Base-by-base conservation (phyloP, 2,888 invertebrate genomes). In the Agrotis puta region DNA sequence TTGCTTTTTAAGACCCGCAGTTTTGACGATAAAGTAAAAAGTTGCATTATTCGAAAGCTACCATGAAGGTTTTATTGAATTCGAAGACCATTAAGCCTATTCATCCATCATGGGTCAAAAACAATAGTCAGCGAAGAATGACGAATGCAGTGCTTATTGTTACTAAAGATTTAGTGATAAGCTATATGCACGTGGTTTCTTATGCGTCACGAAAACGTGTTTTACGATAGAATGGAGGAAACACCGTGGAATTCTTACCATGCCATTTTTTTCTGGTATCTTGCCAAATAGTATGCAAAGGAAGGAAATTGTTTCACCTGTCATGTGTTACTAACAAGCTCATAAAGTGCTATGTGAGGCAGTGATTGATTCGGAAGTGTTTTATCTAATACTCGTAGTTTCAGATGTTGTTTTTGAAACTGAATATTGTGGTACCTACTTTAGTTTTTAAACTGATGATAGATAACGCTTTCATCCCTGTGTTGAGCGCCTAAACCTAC, bases 101-200 rank as follows among this genome's bases (percentile, higher is more conserved):
- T n/a, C 16, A 54, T 54, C 27, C 16, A 54, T 54, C 27, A 70
- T 61, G 18, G 43, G 20, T 24, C 18, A 45, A 48, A 69, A 70
- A 77, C 61, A 74, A 74, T 57, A 50, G 45, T 7, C 24, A 39
- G 39, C 20, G 24, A 43, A 61, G 27, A 71, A 62, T 56, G 56
- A 24, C 24, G 20, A 61, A 77, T 70, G 47, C 45, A 54, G 33
- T 39, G 16, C 39, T 45, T 57, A 57, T 61, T 77, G 39, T 20
- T 54, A 58, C 14, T 50, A 63, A 16, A 7, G 56, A 48, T 53
- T 62, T 71, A 24, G 48, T 63, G 74, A 78, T 74, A 74, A 70
- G 20, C 70, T 22, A 24, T 22, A 20, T 77, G 27, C 51, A 71
- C 64, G 79, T 54, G 58, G 51, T 13, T 50, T 14, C 13, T 43